Evolutionary conservation across 2,797 vertebrate species (phyloP).

Genomic region (Tragelaphus eurycerus): DNA sequence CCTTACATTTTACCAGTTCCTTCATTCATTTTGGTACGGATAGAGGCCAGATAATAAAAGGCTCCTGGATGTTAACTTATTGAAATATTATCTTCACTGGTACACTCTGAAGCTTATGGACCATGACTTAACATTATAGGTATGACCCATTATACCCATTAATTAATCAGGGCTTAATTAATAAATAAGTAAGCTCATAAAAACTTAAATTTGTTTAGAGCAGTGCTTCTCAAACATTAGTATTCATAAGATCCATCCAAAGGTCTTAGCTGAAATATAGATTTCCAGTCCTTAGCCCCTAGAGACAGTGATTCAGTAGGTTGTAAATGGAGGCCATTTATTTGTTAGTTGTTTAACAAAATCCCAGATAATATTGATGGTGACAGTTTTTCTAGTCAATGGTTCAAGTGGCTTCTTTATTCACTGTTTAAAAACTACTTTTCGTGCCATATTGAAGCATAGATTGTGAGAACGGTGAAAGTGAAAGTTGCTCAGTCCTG

Average conservation of each 20-base stretch:
- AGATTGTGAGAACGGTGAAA: neutral
- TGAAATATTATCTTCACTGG: neutral
- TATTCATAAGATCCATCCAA: neutral
- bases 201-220: neutral
- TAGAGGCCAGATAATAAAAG: slow-evolving; percentile 63
- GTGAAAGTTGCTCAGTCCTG: neutral
- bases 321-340: neutral
- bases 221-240: neutral
- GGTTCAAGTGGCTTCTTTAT: neutral
- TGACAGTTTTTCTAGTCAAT: neutral
- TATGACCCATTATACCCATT: neutral
- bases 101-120: slow-evolving; percentile 45
- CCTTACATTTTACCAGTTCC: slow-evolving; percentile 54
- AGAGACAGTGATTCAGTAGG: neutral
- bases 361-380: neutral
- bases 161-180: neutral
- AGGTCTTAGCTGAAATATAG: neutral
- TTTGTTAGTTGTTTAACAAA: neutral
- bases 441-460: neutral
- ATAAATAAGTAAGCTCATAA: neutral
- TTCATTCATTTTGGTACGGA: slow-evolving; percentile 51
- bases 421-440: neutral
- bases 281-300: neutral
- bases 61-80: slow-evolving; percentile 3
- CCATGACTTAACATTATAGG: slow-evolving; percentile 53